A percentile compares a stretch with the other conserved stretches of the same genome.
phyloP scores from a whole-genome alignment of 2,113 vertebrate genomes.

The Daboia siamensis region DNA sequence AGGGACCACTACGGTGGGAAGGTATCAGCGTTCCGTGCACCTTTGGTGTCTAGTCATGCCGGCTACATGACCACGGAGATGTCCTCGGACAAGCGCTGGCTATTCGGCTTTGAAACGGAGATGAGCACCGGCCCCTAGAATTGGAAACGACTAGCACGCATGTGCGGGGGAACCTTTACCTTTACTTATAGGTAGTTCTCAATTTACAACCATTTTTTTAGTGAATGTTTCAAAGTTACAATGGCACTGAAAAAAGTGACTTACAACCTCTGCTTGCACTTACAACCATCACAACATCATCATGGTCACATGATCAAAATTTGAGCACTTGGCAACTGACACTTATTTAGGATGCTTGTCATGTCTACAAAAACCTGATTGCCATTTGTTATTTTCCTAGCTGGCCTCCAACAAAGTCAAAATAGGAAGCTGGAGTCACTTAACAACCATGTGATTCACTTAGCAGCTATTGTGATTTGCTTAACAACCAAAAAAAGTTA shows the following conservation, averaged over 20 bases:
- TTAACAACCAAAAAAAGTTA: neutral
- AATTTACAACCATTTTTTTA: neutral
- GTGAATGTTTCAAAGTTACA: neutral
- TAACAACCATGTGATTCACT: neutral
- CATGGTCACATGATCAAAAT: neutral
- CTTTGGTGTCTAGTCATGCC: too few relatives aligned
- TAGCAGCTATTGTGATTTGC: neutral
- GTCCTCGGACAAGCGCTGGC: too few relatives aligned
- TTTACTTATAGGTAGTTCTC: neutral
- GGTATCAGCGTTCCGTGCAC: too few relatives aligned
- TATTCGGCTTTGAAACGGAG: too few relatives aligned
- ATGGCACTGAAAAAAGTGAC: neutral
- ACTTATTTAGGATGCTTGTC: neutral
- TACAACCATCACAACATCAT: neutral
- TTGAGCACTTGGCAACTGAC: neutral
- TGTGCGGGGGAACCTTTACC: too few relatives aligned
- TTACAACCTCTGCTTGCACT: neutral
- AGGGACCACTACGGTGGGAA: too few relatives aligned
- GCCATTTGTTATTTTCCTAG: too few relatives aligned
- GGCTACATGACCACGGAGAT: too few relatives aligned
- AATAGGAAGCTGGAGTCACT: neutral
- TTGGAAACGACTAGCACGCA: too few relatives aligned
- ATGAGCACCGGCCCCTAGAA: too few relatives aligned
- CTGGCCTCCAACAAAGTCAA: neutral
- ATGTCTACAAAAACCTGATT: too few relatives aligned